Conservation (phyloP, 2,113 vertebrate genomes). For the Lamprotornis superbus region DNA sequence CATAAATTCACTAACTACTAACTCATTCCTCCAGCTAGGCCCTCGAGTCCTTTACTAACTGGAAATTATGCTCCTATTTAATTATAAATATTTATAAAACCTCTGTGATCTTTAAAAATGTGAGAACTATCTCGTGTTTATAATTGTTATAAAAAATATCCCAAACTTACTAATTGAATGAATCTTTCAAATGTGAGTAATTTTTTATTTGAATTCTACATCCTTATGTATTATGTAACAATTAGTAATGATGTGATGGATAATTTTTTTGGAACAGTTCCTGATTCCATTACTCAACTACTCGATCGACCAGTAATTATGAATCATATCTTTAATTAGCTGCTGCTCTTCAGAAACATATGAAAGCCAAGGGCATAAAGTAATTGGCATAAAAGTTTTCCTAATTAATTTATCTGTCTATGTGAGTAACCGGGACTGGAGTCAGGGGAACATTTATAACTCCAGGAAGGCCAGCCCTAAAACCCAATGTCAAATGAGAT, state of each 20-base stretch:
- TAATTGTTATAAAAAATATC: constrained; percentile 68
- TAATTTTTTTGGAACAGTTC: constrained; percentile 86
- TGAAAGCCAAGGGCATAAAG: constrained; percentile 89
- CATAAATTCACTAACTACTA: constrained; percentile 10
- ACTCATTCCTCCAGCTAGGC: not conserved
- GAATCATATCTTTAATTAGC: constrained; percentile 92
- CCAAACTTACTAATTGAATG: constrained; percentile 50
- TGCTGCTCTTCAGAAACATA: constrained; percentile 85
- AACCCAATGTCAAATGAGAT: constrained; percentile 79
- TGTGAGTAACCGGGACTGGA: constrained; percentile 86
- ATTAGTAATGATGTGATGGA: constrained; percentile 83
- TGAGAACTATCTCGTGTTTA: constrained; percentile 62
- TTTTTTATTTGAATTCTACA: constrained; percentile 79
- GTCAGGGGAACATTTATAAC: constrained; percentile 89
- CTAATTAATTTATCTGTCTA: constrained; percentile 95
- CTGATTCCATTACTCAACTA: constrained; percentile 85
- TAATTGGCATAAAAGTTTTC: constrained; percentile 93
- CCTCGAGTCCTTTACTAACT: not conserved
- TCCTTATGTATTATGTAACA: constrained; percentile 85
- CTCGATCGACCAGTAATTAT: constrained; percentile 86
- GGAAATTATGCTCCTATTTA: constrained; percentile 45
- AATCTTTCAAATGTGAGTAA: constrained; percentile 76
- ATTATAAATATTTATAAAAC: constrained; percentile 59
- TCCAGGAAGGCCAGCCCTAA: constrained; percentile 81
- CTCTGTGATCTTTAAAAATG: constrained; percentile 40